Percentiles rank a stretch among this genome's conserved stretches.
These are phyloP conservation scores for Calidris pygmaea DNA, from an alignment of 2,113 vertebrate genomes.

Conservation along the genomic window DNA sequence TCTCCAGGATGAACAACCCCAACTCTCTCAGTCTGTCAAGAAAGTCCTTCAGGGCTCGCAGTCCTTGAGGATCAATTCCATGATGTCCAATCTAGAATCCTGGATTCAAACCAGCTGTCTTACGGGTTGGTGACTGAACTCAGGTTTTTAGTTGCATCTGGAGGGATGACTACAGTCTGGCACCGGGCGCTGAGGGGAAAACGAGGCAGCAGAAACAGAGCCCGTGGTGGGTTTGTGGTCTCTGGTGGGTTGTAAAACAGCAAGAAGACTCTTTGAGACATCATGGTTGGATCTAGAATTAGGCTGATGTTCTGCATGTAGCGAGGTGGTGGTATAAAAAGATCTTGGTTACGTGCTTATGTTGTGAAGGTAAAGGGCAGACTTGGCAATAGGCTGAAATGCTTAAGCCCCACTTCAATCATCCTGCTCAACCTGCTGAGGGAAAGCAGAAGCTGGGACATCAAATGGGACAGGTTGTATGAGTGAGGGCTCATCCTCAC, in stretches of 20 bases:
- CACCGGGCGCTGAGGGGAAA: neutral
- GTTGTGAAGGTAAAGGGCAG: neutral
- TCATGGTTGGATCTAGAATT: neutral
- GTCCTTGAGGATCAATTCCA: neutral
- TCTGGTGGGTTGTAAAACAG: neutral
- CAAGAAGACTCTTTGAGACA: neutral
- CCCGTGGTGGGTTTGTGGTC: neutral
- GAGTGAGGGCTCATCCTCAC: neutral
- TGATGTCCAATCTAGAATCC: neutral
- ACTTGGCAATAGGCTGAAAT: neutral
- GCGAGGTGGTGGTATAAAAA: neutral
- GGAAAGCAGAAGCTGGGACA: neutral
- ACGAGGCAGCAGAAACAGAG: neutral
- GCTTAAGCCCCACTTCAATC: neutral
- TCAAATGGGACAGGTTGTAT: neutral
- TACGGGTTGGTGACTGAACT: neutral
- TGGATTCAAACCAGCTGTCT: neutral
- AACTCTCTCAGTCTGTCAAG: neutral
- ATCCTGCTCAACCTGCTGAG: neutral
- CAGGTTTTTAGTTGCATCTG: neutral
- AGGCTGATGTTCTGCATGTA: neutral
- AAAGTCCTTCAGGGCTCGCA: neutral
- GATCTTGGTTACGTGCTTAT: fast-evolving
- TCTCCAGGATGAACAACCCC: too few species aligned
- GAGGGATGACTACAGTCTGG: neutral